Percentiles rank a stretch among this genome's conserved stretches.
phyloP scores from a whole-genome alignment of 2,797 vertebrate genomes.

The Pristis pectinata region DNA sequence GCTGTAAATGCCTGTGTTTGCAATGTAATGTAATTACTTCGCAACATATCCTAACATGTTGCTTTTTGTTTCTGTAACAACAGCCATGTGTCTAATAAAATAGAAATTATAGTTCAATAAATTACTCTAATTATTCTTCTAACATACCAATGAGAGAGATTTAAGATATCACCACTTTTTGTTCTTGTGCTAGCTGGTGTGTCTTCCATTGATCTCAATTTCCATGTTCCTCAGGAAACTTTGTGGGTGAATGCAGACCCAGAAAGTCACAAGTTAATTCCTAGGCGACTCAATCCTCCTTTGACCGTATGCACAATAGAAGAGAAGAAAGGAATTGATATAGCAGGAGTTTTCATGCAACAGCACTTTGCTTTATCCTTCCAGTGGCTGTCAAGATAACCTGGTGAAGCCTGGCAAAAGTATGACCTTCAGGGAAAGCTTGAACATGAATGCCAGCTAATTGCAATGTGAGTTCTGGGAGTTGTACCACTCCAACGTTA shows the following conservation, averaged over 20 bases:
- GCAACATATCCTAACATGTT: background rate
- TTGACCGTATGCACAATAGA: background rate
- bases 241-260: background rate
- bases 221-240: background rate
- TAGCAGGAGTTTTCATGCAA: background rate
- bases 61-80: background rate
- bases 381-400: background rate
- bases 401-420: background rate
- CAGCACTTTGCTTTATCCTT: background rate
- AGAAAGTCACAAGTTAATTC: background rate
- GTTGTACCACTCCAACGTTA: background rate
- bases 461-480: background rate
- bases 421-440: background rate
- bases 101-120: constrained; percentile 4
- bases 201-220: background rate
- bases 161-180: background rate
- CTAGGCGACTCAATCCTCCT: background rate
- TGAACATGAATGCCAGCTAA: background rate
- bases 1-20: constrained; percentile 21
- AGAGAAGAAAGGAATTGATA: background rate
- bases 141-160: background rate
- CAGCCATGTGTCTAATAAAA: constrained; percentile 13
- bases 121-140: background rate
- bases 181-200: background rate
- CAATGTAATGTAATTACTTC: constrained; percentile 9